A percentile compares a stretch with the other conserved stretches of the same genome.
These are phyloP conservation scores for Reticulitermes speratus DNA, from an alignment of 1,140 invertebrate species.

Conservation along the genomic window DNA sequence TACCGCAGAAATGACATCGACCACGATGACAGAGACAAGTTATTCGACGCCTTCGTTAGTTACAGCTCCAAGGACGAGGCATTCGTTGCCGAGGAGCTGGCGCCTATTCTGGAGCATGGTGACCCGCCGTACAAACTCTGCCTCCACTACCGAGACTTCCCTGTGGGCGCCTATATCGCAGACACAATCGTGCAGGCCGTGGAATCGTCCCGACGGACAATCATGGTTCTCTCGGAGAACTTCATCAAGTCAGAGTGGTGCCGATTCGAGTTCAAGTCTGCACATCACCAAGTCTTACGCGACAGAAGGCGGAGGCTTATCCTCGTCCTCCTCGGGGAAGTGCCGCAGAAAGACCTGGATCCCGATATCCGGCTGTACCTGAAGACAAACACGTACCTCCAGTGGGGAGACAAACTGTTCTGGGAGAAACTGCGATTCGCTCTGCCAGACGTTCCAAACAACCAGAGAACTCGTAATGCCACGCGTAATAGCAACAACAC, in stretches of 20 bases:
- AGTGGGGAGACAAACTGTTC: conserved; percentile 90
- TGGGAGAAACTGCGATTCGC: conserved; percentile 92
- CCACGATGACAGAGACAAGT: conserved; percentile 74
- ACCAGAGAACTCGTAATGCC: conserved; percentile 28
- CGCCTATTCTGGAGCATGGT: conserved; percentile 73
- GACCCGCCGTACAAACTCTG: conserved; percentile 69
- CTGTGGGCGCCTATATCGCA: conserved; percentile 78
- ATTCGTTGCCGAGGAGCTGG: conserved; percentile 82
- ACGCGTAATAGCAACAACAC: conserved; percentile 59
- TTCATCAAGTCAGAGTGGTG: conserved; percentile 94
- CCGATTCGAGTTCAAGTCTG: conserved; percentile 88
- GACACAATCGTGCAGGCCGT: conserved; percentile 89
- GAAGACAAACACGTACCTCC: conserved; percentile 85
- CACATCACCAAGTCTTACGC: conserved; percentile 87
- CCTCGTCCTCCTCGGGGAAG: conserved; percentile 80
- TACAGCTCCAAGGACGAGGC: conserved; percentile 89
- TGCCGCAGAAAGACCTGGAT: conserved; percentile 82
- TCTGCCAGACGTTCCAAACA: conserved; percentile 69
- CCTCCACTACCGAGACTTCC: conserved; percentile 82
- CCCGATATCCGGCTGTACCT: conserved; percentile 85
- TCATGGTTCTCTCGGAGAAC: conserved; percentile 87
- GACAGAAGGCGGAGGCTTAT: conserved; percentile 75
- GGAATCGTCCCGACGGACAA: conserved; percentile 83
- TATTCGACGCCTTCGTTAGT: conserved; percentile 88
- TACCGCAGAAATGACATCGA: conserved; percentile 76